Base-by-base conservation (phyloP, 1,140 invertebrate species). In the Pseudomyrmex gracilis region DNA sequence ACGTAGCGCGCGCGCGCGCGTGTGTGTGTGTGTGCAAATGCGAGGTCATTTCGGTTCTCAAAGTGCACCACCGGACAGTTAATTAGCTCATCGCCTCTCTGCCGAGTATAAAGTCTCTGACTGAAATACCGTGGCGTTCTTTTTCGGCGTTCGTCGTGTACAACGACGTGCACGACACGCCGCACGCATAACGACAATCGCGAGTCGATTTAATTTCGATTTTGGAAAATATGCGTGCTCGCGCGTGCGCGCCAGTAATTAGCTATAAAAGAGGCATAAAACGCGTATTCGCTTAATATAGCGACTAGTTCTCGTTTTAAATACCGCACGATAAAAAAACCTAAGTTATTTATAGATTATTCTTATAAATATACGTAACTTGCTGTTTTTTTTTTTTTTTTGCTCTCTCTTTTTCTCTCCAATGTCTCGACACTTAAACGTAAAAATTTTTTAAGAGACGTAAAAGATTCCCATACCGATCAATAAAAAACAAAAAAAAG, bases 151-250 rank as follows among this genome's bases (percentile, higher is more conserved):
- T 22, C 13, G 12, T 68, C 49, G n/a, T 20, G 15, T 58, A 55
- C 20, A n/a, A n/a, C 34, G 34, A 7, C 34, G 34, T 34, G 34
- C 7, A 34, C 34, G 34, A 34, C 34, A 64, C 34, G 47, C 4
- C 24, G 20, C 34, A n/a, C 51, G 43, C 43, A 78, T 55, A 68
- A 68, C 53, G 47, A 55, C 51, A 20, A 57, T 51, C 20, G 22
- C 17, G 17, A 13, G n/a, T 17, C 76, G 53, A 80, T 80, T 80
- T 80, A 80, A 80, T 70, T 71, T 80, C 22, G n/a, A 80, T 55
- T 66, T 58, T 58, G 71, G 22, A 45, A 67, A 53, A 80, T 80
- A 70, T 2, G 15, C 17, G 55, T 49, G 43, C 12, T 43, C 51
- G 53, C 53, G 20, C n/a, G 15, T 34, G 58, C 12, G 53, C 43